These are phyloP conservation scores for Mermis nigrescens DNA, from an alignment of 2,888 invertebrate genomes.

Conservation along the genomic window DNA sequence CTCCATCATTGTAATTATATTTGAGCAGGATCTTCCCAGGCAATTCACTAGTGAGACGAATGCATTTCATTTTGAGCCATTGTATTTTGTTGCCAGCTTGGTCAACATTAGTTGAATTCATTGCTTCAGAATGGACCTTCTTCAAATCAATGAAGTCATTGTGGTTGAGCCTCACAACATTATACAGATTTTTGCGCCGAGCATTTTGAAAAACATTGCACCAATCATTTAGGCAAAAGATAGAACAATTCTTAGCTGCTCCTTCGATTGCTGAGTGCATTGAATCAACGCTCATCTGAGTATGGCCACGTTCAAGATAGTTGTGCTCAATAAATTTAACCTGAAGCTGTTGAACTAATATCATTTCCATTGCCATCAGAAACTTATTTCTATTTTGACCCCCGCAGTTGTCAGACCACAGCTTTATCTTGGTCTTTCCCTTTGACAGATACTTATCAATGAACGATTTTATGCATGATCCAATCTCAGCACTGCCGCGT, in stretches of 20 bases:
- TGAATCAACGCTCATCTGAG: background rate
- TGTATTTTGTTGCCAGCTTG: background rate
- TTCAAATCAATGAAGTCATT: background rate
- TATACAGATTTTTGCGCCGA: background rate
- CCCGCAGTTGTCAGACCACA: background rate
- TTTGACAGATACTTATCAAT: background rate
- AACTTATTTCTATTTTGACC: constrained; percentile 2
- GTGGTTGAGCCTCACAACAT: background rate
- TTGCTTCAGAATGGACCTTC: background rate
- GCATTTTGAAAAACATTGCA: background rate
- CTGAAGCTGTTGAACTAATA: background rate
- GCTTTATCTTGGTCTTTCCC: background rate
- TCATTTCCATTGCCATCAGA: background rate
- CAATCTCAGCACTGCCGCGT: background rate
- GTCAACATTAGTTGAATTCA: background rate
- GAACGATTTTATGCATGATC: background rate
- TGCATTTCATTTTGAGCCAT: background rate
- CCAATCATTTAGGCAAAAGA: background rate
- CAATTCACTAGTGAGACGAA: background rate
- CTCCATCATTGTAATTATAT: background rate
- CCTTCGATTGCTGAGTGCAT: background rate
- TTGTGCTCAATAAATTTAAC: background rate
- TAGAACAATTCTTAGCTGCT: background rate
- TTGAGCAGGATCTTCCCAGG: background rate
- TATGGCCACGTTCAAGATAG: background rate